Conservation (phyloP, 1,140 invertebrate species). For the Diorhabda sublineata region DNA sequence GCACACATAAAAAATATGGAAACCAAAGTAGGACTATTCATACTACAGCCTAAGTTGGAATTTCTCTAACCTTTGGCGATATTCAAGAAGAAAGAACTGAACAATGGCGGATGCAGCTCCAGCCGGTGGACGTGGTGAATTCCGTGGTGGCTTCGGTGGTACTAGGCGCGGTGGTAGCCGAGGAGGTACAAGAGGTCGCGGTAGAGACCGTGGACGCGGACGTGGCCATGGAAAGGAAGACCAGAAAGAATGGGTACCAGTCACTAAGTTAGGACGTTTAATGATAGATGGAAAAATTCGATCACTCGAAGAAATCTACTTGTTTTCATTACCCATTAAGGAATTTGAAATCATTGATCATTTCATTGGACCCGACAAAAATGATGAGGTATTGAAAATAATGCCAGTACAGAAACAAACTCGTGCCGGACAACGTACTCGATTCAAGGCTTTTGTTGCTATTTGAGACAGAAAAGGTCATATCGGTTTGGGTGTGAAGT, state of each 20-base stretch:
- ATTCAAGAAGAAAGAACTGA: constrained; percentile 54
- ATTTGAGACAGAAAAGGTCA: constrained; percentile 77
- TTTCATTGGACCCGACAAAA: constrained; percentile 86
- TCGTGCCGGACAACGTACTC: too few relatives aligned
- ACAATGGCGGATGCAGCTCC: constrained; percentile 22
- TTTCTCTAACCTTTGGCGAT: too few relatives aligned
- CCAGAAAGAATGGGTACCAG: too few relatives aligned
- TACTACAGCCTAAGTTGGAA: too few relatives aligned
- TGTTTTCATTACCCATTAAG: constrained; percentile 99
- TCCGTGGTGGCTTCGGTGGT: constrained; percentile 86
- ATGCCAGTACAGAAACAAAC: constrained; percentile 56
- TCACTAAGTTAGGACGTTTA: too few relatives aligned
- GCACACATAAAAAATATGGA: too few relatives aligned
- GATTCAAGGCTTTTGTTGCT: too few relatives aligned
- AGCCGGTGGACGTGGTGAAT: constrained; percentile 60
- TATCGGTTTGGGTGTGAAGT: constrained; percentile 98
- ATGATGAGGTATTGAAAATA: constrained; percentile 98
- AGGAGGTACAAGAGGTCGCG: constrained; percentile 43
- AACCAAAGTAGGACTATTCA: too few relatives aligned
- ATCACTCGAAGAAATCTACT: constrained; percentile 96
- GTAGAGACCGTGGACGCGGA: too few relatives aligned
- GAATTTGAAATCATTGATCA: constrained; percentile 53
- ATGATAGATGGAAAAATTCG: constrained; percentile 63
- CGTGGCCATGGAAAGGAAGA: too few relatives aligned
- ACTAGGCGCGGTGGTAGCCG: constrained; percentile 76